Conservation (phyloP, 1,140 invertebrate species). For the Dryas iulia region DNA sequence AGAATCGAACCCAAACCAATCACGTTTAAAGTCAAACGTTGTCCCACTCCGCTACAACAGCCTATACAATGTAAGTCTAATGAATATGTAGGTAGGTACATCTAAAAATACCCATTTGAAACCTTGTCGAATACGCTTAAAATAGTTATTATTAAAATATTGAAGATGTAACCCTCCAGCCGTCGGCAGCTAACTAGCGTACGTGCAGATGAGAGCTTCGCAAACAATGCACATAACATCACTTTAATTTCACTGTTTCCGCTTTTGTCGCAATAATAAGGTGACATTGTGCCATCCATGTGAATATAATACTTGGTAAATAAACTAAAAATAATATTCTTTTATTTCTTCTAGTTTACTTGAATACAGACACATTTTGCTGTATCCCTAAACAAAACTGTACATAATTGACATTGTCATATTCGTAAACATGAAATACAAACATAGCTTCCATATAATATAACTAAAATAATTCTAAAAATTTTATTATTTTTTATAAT, state of each 20-base stretch:
- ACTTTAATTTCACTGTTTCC: neutral
- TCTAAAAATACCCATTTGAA: neutral
- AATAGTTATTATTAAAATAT: neutral
- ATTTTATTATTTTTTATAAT: too few species aligned
- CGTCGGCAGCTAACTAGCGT: constrained; percentile 10
- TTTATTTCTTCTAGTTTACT: neutral
- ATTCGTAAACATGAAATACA: too few species aligned
- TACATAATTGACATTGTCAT: too few species aligned
- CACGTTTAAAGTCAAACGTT: too few species aligned
- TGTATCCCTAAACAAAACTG: too few species aligned
- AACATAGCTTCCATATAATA: too few species aligned
- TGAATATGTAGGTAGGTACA: neutral
- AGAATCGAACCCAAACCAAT: too few species aligned
- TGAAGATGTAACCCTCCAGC: neutral
- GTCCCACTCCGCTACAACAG: too few species aligned
- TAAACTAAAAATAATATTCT: constrained; percentile 2
- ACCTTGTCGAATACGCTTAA: neutral
- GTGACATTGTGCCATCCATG: neutral
- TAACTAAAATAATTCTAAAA: too few species aligned
- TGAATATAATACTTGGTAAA: neutral
- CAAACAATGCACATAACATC: constrained; percentile 4
- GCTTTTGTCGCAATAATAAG: constrained; percentile 14
- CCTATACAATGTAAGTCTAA: too few species aligned
- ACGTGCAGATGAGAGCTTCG: constrained; percentile 2
- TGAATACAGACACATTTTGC: too few species aligned